Evolutionary conservation across 2,888 invertebrate species (phyloP), one percentile per base, ranked within the genome.

Genomic region (Digitonthophagus gazella): DNA sequence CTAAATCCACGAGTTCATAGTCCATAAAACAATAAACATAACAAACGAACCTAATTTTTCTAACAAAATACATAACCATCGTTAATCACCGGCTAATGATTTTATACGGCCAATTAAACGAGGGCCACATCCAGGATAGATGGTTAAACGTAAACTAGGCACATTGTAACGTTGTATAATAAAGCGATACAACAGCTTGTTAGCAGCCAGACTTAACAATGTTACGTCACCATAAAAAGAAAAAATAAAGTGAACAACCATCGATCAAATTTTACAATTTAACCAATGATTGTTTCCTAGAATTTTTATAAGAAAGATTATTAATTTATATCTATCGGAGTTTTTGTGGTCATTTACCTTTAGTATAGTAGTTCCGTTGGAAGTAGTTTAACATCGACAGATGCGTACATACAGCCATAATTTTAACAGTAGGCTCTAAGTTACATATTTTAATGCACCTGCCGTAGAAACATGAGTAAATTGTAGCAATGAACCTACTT

Each of bases 61-160:
- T 20, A 61, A 61, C 61, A 61, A 61, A 61, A n/a, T 19, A 61
- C 19, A 18, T 61, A 61, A 61, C 20, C 61, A 61, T 19, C 71
- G 74, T 74, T 73, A 72, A 74, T 74, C 72, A 71, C 70, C 19
- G 67, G 15, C 66, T 72, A 73, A 74, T 73, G 71, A 72, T 71
- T 74, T 74, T 74, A 74, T 74, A 74, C 67, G 71, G 73, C 71
- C 74, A 74, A 74, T 74, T 74, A 74, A 74, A 72, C 71, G 73
- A 75, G 28, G 28, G 11, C 28, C 28, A n/a, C 28, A 44, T 44
- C 28, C 8, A 44, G 28, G 8, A n/a, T 61, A 18, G 20, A 61
- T 20, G 61, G 61, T 18, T 61, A 61, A 61, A 61, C 18, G 61
- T 61, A 61, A 61, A 61, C 61, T 61, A 61, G 61, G 19, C 61